A percentile compares a stretch with the other conserved stretches of the same genome.
phyloP scores from a whole-genome alignment of 2,797 vertebrate genomes.

The Jordanella pulchra region DNA sequence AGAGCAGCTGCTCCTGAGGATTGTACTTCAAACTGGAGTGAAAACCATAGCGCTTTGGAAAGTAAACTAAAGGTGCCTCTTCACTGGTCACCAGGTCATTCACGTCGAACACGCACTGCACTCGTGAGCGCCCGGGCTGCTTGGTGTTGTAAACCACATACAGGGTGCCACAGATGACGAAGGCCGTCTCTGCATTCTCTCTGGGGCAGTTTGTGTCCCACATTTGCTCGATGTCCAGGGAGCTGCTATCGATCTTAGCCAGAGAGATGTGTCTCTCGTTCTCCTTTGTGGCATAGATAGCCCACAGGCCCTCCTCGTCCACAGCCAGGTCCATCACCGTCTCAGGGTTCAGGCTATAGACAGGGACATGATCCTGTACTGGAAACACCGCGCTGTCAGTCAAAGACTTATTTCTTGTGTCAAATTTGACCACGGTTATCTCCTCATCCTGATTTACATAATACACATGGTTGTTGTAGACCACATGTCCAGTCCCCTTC shows the following conservation, averaged over 20 bases:
- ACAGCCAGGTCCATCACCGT: constrained; percentile 91
- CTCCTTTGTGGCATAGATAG: constrained; percentile 88
- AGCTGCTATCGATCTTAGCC: constrained; percentile 89
- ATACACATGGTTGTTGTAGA: constrained; percentile 86
- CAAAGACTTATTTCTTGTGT: constrained; percentile 83
- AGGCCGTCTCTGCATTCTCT: constrained; percentile 93
- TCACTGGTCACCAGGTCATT: constrained; percentile 88
- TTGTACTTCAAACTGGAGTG: constrained; percentile 96
- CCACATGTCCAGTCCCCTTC: constrained; percentile 89
- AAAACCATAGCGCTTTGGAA: constrained; percentile 92
- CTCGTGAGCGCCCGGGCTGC: constrained; percentile 89
- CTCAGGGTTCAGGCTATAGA: constrained; percentile 83
- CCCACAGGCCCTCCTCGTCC: constrained; percentile 96
- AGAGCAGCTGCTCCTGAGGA: constrained; percentile 90
- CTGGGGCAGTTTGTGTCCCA: constrained; percentile 94
- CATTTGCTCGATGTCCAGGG: constrained; percentile 91
- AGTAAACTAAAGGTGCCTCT: constrained; percentile 88
- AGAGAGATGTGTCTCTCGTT: constrained; percentile 89
- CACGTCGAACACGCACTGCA: constrained; percentile 95
- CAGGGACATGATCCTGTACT: constrained; percentile 80
- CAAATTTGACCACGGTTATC: constrained; percentile 89
- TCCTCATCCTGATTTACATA: constrained; percentile 85
- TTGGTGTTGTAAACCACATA: constrained; percentile 96
- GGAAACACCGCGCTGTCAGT: constrained; percentile 90
- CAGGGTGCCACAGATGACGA: constrained; percentile 92